Evolutionary conservation across 2,113 vertebrate species (phyloP).

Genomic region (Marmota monax): DNA sequence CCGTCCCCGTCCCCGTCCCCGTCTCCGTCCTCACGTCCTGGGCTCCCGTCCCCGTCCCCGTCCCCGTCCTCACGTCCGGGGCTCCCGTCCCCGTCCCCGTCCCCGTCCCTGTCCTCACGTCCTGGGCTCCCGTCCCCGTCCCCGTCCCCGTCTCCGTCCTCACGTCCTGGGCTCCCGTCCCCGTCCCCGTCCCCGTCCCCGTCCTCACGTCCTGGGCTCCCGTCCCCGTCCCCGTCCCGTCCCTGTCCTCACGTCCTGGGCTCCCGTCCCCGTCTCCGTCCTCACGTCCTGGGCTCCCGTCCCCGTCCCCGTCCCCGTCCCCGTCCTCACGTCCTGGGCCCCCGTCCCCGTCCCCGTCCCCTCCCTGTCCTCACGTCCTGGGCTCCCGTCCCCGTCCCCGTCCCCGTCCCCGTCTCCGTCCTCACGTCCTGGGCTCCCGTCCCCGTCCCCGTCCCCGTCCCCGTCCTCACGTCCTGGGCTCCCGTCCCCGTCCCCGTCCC

Average conservation of each 20-base stretch:
- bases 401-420: neutral
- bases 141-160: constrained; percentile 75
- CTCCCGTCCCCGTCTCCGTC: neutral
- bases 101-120: constrained; percentile 84
- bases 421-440: constrained; percentile 90
- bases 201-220: too few relatives aligned
- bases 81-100: constrained; percentile 52
- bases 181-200: too few relatives aligned
- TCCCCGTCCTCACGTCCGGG: constrained; percentile 88
- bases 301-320: neutral
- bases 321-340: constrained; percentile 92
- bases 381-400: too few relatives aligned
- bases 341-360: too few relatives aligned
- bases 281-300: constrained; percentile 88
- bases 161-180: constrained; percentile 88
- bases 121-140: constrained; percentile 81
- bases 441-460: neutral
- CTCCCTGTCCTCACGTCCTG: too few relatives aligned
- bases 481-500: neutral
- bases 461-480: constrained; percentile 90
- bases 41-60: neutral
- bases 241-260: constrained; percentile 90
- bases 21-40: too few relatives aligned
- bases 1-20: too few relatives aligned
- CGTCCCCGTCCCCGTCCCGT: neutral